Base-by-base conservation (phyloP, 2,113 vertebrate species). In the human region DNA sequence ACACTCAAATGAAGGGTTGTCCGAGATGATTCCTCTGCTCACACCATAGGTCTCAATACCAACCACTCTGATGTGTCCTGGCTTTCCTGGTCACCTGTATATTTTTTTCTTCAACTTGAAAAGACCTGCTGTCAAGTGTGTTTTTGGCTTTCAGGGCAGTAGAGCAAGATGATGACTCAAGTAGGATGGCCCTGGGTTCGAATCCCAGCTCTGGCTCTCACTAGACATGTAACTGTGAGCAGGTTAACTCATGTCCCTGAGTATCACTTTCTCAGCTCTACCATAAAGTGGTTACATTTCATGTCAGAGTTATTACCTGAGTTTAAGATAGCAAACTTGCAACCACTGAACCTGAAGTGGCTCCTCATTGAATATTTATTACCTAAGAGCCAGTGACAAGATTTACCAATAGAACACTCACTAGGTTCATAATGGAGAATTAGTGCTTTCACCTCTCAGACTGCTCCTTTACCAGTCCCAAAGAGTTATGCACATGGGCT, bases 51-150 rank as follows among this genome's bases (percentile, higher is more conserved):
- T 59, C 72, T 35, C 61, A 72, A 82, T 8, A 72, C 57, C 55
- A n/a, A 1, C 35, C 78, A 6, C 10, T 79, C 45, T 32, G 57
- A 10, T 55, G 92, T 61, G 68, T 23, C n/a, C 61, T 94, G 97
- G 93, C 88, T 98, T 97, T 90, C 95, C 57, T 59, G 81, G 70
- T 96, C 96, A 96, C 92, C 97, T 95, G 92, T 55, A 75, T 83
- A n/a, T 91, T 98, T 98, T 89, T 85, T 35, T 79, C 70, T 66
- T 86, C 22, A 38, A 52, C 8, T 48, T 94, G 96, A 97, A 96
- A 92, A 96, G 55, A 8, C 90, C 78, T 96, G 64, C 72, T 97
- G 38, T 92, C 55, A 93, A 86, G 70, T 61, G 76, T 48, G 6
- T 20, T 8, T 70, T 45, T 72, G 32, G 32, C 38, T 83, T 93